A percentile compares a stretch with the other conserved stretches of the same genome.
These are phyloP conservation scores for Guaruba guarouba DNA, from an alignment of 2,113 vertebrate species.

Conservation along the genomic window DNA sequence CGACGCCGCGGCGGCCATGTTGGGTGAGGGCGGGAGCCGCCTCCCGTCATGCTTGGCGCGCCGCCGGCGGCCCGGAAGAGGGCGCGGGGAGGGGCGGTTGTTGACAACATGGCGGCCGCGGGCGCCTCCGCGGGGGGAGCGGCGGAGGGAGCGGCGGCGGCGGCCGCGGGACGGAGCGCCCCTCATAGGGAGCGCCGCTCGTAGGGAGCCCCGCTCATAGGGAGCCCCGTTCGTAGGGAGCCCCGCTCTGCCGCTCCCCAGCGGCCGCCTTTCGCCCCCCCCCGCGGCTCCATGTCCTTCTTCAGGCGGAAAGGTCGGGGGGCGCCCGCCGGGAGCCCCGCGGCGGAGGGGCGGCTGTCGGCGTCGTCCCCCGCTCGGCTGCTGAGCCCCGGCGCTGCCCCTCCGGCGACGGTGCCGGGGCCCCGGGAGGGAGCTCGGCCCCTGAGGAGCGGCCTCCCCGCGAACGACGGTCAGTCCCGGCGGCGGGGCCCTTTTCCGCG, in stretches of 20 bases:
- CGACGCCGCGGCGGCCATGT: background rate
- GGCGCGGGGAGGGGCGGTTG: constrained; percentile 61
- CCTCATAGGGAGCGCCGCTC: too few species aligned
- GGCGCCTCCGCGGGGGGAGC: constrained; percentile 56
- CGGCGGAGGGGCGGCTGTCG: background rate
- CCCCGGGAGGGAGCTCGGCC: background rate
- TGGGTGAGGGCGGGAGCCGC: background rate
- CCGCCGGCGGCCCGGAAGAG: constrained; percentile 76
- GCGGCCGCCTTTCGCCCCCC: too few species aligned
- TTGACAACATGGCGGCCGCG: constrained; percentile 86
- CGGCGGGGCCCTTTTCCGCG: background rate
- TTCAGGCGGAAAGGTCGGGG: constrained; percentile 88
- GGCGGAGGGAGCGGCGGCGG: background rate
- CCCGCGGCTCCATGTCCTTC: constrained; percentile 83
- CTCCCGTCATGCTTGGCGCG: constrained; percentile 27
- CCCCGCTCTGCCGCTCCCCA: too few species aligned
- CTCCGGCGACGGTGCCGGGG: background rate
- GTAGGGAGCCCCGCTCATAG: too few species aligned
- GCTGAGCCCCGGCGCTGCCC: background rate
- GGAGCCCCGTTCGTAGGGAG: too few species aligned
- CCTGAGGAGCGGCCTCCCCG: background rate
- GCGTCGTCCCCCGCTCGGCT: background rate
- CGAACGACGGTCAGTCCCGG: constrained; percentile 1
- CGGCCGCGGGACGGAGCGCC: too few species aligned
- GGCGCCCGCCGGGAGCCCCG: constrained; percentile 10